phyloP scores from a whole-genome alignment of 2,113 vertebrate genomes.

The Rhabdornis inornatus region DNA sequence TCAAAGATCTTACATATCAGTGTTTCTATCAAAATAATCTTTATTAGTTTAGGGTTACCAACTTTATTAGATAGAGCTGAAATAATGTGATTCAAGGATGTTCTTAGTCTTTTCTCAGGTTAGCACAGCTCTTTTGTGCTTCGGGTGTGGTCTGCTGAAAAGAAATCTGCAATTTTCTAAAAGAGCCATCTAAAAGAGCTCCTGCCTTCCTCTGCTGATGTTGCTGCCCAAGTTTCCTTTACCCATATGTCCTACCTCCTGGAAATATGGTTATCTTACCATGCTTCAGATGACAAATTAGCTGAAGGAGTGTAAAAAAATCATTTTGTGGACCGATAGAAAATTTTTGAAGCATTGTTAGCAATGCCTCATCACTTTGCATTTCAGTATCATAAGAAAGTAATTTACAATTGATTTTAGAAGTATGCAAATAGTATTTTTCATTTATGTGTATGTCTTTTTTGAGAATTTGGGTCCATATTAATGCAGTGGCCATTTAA shows the following conservation, averaged over 20 bases:
- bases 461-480: neutral
- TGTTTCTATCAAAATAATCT: neutral
- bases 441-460: neutral
- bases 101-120: neutral
- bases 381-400: neutral
- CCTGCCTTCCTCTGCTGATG: neutral
- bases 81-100: neutral
- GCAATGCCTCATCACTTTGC: neutral
- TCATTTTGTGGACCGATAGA: fast-evolving
- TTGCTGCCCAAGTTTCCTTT: neutral
- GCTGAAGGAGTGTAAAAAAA: neutral
- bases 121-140: neutral
- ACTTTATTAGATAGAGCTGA: neutral
- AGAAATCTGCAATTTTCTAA: neutral
- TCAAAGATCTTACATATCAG: neutral
- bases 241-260: neutral
- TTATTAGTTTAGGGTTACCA: neutral
- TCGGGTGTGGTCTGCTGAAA: neutral
- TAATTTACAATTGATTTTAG: neutral
- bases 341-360: neutral
- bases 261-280: neutral
- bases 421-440: neutral
- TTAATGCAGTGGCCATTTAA: neutral
- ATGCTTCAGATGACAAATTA: neutral
- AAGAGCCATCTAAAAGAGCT: neutral